Base-by-base conservation (phyloP, 2,113 vertebrate genomes). In the Petrocephalus microphthalmus region DNA sequence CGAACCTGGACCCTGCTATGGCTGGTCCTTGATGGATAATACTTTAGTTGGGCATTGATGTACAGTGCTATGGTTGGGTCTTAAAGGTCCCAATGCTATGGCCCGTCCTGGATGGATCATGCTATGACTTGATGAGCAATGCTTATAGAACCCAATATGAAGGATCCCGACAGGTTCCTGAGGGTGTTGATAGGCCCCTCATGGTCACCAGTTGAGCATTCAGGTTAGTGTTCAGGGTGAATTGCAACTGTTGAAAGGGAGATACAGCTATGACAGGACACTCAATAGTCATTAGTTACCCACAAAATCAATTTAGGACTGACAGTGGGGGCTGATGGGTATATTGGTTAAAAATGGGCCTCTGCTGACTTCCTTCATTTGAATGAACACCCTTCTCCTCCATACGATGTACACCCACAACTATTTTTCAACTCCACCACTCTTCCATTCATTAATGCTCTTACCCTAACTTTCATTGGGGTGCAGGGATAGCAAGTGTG, bases 231-330 rank as follows among this genome's bases (percentile, higher is more conserved):
- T 60, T 78, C 25, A 51, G 57, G 64, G n/a, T 8, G 88, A 47
- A 17, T 15, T 82, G 42, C 45, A n/a, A 45, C 78, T 47, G 8
- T 8, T 20, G 19, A 7, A 1, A 49, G 45, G 17, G 33, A 47
- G 37, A 53, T n/a, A 60, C 64, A 86, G 74, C 81, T n/a, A 56
- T 60, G 37, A 10, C 33, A 91, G 83, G 84, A 86, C 71, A 88
- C 71, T 93, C 91, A 91, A 92, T 91, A 91, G 83, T 92, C 91
- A 91, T 91, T 90, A 92, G 88, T 92, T 87, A 49, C 86, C 85
- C 90, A 89, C 89, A 93, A 90, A 93, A 93, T 95, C 94, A 94
- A 92, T 93, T 89, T 22, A 74, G 67, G 78, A 20, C 33, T 82
- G 78, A 49, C 37, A 45, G 45, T 82, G 45, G 33, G 42, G 17